Evolutionary conservation across 2,888 invertebrate species (phyloP).

Genomic region (Lycaena phlaeas): DNA sequence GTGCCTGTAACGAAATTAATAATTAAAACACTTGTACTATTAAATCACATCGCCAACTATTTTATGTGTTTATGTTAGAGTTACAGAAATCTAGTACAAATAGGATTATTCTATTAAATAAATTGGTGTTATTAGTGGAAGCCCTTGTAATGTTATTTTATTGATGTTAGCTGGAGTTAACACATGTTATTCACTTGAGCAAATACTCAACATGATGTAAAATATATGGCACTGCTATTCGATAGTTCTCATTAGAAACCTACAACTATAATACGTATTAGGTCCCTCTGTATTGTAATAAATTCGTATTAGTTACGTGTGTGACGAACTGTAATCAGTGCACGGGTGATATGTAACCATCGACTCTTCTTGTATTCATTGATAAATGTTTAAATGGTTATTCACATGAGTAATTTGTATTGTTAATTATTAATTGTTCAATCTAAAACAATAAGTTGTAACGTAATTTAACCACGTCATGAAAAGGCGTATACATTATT

Average conservation of each 20-base stretch:
- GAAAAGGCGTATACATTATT: no score
- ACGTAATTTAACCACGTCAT: no score
- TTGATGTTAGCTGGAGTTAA: slow-evolving; percentile 19
- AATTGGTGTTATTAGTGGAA: slow-evolving; percentile 41
- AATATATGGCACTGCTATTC: slow-evolving; percentile 64
- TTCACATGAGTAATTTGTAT: no score
- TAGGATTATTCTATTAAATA: slow-evolving; percentile 10
- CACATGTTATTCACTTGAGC: slow-evolving; percentile 43
- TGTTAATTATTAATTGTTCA: no score
- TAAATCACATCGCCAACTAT: neutral
- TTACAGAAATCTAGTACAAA: neutral
- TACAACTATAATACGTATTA: slow-evolving; percentile 9
- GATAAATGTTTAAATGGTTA: neutral
- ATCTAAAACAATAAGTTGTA: neutral
- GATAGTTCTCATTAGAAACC: slow-evolving; percentile 37
- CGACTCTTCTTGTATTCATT: no score
- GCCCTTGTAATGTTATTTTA: slow-evolving; percentile 39
- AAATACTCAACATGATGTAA: slow-evolving; percentile 43
- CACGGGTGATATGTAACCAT: neutral
- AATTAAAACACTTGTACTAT: neutral
- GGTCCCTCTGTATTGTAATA: slow-evolving; percentile 9
- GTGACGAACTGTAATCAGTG: slow-evolving; percentile 4
- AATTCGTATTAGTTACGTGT: slow-evolving; percentile 6
- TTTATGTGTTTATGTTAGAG: neutral
- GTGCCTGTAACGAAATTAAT: neutral